Conservation (phyloP, 1,140 invertebrate species). For the Panagrolaimus sp. region DNA sequence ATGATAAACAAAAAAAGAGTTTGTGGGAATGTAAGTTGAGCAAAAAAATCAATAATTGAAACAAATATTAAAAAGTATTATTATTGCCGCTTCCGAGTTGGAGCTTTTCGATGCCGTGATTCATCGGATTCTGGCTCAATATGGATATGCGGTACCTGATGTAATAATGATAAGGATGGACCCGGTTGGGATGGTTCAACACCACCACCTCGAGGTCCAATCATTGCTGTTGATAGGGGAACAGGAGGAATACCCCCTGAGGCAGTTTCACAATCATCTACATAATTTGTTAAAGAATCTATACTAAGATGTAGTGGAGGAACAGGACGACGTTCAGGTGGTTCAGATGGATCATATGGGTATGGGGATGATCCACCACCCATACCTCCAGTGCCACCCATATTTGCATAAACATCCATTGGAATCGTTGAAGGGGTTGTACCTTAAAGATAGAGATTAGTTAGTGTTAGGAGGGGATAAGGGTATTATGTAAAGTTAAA, state of each 20-base stretch:
- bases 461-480: not conserved
- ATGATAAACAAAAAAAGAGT: too few relatives aligned
- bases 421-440: constrained; percentile 25
- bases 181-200: too few relatives aligned
- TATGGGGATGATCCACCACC: not conserved
- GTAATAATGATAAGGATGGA: too few relatives aligned
- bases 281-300: constrained; percentile 23
- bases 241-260: constrained; percentile 18
- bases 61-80: not conserved
- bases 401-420: constrained; percentile 22
- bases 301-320: constrained; percentile 27
- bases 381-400: constrained; percentile 9
- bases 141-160: constrained; percentile 22
- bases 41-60: not conserved
- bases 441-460: constrained; percentile 14
- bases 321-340: constrained; percentile 4
- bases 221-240: not conserved
- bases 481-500: not conserved
- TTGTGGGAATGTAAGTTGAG: not conserved
- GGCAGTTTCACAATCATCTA: constrained; percentile 24
- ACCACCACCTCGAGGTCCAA: not conserved
- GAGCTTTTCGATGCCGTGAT: constrained; percentile 14
- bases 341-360: not conserved
- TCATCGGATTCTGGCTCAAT: constrained; percentile 25
- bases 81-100: constrained; percentile 22